phyloP scores from a whole-genome alignment of 2,113 vertebrate species.

The Lophotis ruficrista region DNA sequence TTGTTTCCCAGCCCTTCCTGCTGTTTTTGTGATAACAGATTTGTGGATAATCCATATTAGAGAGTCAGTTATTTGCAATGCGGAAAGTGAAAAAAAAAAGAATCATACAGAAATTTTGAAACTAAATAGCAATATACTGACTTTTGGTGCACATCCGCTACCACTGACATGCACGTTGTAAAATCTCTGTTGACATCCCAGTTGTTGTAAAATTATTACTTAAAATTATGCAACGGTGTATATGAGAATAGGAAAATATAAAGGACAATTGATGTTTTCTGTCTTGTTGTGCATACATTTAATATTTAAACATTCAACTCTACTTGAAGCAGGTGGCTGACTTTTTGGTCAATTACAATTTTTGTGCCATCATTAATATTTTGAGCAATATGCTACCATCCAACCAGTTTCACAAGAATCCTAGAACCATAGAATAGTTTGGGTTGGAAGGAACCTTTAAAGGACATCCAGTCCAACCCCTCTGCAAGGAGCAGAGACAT shows the following conservation, averaged over 20 bases:
- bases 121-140: neutral
- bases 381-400: neutral
- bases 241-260: neutral
- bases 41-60: slow-evolving; percentile 26
- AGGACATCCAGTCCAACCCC: too few relatives aligned
- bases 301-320: neutral
- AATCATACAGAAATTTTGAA: neutral
- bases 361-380: neutral
- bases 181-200: neutral
- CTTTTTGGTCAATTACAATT: neutral
- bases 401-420: neutral
- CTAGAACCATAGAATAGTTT: too few relatives aligned
- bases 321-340: neutral
- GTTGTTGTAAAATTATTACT: neutral
- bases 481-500: too few relatives aligned
- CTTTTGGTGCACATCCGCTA: neutral
- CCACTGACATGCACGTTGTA: neutral
- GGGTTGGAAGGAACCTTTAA: too few relatives aligned
- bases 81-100: neutral
- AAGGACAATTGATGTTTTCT: neutral
- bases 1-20: slow-evolving; percentile 14
- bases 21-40: neutral
- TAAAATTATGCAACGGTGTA: neutral
- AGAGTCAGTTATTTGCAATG: slow-evolving; percentile 24
- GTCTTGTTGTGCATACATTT: neutral